phyloP scores from a whole-genome alignment of 2,888 invertebrate species.

The Epiblema foenella region DNA sequence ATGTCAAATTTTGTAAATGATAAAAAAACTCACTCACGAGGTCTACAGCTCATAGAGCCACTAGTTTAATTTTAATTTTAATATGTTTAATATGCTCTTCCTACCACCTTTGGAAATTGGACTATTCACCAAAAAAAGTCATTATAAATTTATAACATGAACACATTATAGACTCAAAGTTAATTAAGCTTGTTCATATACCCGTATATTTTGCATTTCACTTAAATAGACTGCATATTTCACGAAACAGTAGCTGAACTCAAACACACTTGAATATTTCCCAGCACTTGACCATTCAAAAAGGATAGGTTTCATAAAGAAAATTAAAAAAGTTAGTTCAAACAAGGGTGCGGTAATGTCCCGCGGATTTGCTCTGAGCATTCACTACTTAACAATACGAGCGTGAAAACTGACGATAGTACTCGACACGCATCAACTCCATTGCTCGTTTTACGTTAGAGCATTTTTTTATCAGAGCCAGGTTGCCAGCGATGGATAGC shows the following conservation, averaged over 20 bases:
- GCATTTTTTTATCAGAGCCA: not conserved
- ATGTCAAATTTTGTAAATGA: too few species aligned
- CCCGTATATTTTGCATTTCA: slow-evolving; percentile 24
- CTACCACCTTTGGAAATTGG: too few species aligned
- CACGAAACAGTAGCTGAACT: slow-evolving; percentile 37
- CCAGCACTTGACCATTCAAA: slow-evolving; percentile 61
- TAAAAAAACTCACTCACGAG: too few species aligned
- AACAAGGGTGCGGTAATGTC: slow-evolving; percentile 61
- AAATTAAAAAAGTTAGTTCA: slow-evolving; percentile 73
- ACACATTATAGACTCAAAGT: not conserved
- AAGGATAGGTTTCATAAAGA: slow-evolving; percentile 64
- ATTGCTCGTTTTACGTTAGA: slow-evolving; percentile 11
- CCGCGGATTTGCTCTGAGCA: slow-evolving; percentile 50
- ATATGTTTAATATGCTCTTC: too few species aligned
- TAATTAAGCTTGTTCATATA: slow-evolving; percentile 5
- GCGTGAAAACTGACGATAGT: slow-evolving; percentile 4
- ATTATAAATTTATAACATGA: too few species aligned
- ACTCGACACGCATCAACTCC: slow-evolving; percentile 33
- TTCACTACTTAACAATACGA: slow-evolving; percentile 45
- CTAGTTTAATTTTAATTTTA: too few species aligned
- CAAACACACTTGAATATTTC: slow-evolving; percentile 64
- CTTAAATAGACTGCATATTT: slow-evolving; percentile 21
- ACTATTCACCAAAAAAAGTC: too few species aligned
- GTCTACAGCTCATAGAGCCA: too few species aligned
- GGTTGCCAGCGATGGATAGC: slow-evolving; percentile 18